Evolutionary conservation across 2,797 vertebrate genomes (phyloP), one percentile per base, ranked within the genome.

Genomic region (Sarcoramphus papa): DNA sequence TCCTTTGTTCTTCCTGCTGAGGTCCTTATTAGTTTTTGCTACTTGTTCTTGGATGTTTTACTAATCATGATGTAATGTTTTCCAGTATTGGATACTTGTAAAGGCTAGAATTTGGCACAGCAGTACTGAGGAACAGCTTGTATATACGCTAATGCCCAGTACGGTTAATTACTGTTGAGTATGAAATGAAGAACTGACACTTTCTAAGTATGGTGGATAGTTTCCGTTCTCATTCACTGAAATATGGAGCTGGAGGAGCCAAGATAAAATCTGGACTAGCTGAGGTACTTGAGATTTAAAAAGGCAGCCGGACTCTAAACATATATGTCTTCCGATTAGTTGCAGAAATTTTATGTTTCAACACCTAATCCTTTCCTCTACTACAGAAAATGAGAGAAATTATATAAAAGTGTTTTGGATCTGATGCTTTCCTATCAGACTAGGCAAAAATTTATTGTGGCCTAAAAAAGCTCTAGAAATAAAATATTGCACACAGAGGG

Each of bases 341-440:
- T 85, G 54, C 73, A 95, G 85, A 88, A 95, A 78, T 90, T 37
- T 88, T 85, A 59, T 84, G 57, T 94, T 95, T 90, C 76, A 88
- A 45, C 59, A 57, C 62, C 57, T 75, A 80, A 91, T 83, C 41
- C 60, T 81, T 94, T 93, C 48, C n/a, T 77, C 24, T 95, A 43
- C 57, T 90, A 6, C 45, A 84, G 85, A 95, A 95, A 78, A 85
- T 37, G 27, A 84, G 51, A 86, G 31, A 78, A 95, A 93, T 86
- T 41, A 45, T 25, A 37, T 62, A 8, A 22, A 89, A 76, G 53
- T 51, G 10, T 12, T 94, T 95, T 88, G 76, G 80, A 85, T 76
- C 85, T 64, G 56, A 70, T 93, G 33, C 51, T 82, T 86, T 94
- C 69, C 63, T 79, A 73, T 91, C 69, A 68, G 40, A 73, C 23